These are phyloP conservation scores for Lycaon pictus DNA, from an alignment of 2,113 vertebrate species.

Conservation along the genomic window DNA sequence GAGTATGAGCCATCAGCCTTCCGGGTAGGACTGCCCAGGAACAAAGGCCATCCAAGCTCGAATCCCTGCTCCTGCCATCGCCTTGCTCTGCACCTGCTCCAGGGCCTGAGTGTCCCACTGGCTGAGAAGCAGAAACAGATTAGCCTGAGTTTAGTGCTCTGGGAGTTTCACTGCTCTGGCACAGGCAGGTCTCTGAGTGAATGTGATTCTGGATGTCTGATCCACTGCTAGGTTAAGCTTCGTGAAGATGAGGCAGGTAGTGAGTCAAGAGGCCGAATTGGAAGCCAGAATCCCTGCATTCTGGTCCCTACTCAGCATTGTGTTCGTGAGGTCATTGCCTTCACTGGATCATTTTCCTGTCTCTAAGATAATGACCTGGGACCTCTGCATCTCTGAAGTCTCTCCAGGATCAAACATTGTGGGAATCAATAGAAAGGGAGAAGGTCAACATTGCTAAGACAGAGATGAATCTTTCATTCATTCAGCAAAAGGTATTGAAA, in stretches of 20 bases:
- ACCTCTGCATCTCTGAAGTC: neutral
- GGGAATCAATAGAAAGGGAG: neutral
- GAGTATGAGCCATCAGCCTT: neutral
- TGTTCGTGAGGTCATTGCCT: neutral
- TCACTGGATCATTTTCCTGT: no score
- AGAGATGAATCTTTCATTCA: neutral
- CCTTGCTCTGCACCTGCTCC: neutral
- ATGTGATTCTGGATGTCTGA: neutral
- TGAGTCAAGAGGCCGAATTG: no score
- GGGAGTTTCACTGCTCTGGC: neutral
- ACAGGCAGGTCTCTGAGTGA: accelerated
- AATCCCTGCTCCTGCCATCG: accelerated
- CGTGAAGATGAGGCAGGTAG: accelerated
- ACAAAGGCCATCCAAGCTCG: accelerated
- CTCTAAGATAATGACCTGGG: neutral
- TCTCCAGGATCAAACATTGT: neutral
- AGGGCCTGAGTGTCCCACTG: accelerated
- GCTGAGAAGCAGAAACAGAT: neutral
- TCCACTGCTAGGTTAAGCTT: neutral
- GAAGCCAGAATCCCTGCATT: accelerated
- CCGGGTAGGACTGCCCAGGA: neutral
- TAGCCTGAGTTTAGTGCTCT: accelerated
- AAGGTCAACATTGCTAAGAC: neutral
- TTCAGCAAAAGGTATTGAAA: neutral
- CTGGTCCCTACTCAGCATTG: accelerated